Evolutionary conservation across 2,888 invertebrate species (phyloP).

Genomic region (Eristalinus aeneus): DNA sequence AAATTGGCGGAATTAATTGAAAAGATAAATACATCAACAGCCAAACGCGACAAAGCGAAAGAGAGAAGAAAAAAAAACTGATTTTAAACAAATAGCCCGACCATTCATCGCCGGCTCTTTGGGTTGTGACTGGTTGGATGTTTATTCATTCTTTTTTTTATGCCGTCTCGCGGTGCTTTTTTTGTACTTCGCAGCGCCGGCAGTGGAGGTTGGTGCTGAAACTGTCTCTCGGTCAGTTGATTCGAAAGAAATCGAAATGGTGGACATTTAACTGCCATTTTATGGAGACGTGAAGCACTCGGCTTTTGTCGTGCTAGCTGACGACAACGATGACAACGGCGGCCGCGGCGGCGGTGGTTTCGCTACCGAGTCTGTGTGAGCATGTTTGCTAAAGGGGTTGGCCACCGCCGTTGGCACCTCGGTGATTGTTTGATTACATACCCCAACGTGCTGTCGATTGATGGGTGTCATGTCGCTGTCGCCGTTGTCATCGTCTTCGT

Average conservation of each 20-base stretch:
- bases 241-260: slow-evolving; percentile 57
- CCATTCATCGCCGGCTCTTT: slow-evolving; percentile 62
- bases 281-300: slow-evolving; percentile 27
- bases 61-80: slow-evolving; percentile 5
- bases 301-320: slow-evolving; percentile 26
- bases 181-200: slow-evolving; percentile 3
- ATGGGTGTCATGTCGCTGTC: slow-evolving; percentile 39
- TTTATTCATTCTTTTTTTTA: slow-evolving; percentile 44
- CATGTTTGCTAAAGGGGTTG: slow-evolving; percentile 64
- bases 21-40: slow-evolving; percentile 70
- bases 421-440: slow-evolving; percentile 42
- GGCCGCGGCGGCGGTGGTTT: background rate
- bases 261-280: slow-evolving; percentile 68
- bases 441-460: slow-evolving; percentile 34
- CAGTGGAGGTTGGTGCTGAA: slow-evolving; percentile 41
- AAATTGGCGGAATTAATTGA: slow-evolving; percentile 71
- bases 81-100: slow-evolving; percentile 57
- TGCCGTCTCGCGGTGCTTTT: background rate
- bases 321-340: slow-evolving; percentile 10
- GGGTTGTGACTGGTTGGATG: slow-evolving; percentile 68
- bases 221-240: slow-evolving; percentile 54
- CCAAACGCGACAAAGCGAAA: slow-evolving; percentile 36
- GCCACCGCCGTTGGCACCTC: slow-evolving; percentile 19
- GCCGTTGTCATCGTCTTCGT: background rate
- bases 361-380: slow-evolving; percentile 28